Base-by-base conservation (phyloP, 2,113 vertebrate species). In the Hippotragus niger region DNA sequence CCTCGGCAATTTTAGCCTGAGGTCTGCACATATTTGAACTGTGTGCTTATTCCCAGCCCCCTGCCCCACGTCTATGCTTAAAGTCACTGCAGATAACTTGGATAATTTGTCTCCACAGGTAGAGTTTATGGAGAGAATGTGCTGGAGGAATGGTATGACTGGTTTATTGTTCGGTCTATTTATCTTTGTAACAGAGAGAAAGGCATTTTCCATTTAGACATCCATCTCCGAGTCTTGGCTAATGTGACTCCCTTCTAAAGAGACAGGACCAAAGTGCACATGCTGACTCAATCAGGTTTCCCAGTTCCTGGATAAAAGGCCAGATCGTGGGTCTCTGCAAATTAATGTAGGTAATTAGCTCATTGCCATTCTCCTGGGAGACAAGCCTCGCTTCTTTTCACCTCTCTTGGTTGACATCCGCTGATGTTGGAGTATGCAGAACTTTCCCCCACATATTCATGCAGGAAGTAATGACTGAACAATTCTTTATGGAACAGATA, bases 131-230 rank as follows among this genome's bases (percentile, higher is more conserved):
- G 31, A 90, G 58, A 53, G 17, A 92, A 80, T 27, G 33, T 45
- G 33, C 47, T 58, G 36, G 84, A 50, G 83, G 90, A 97, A 80
- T 2, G 76, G 43, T 14, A 33, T 47, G 78, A 82, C 64, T 57
- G 55, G 71, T 60, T 80, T 87, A 55, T 64, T 27, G 91, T 52
- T 81, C 12, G 16, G 29, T 85, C 90, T 90, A n/a, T 97, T 96
- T 92, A 58, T 95, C 96, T 94, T 85, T 12, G 84, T 94, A 92
- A 88, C 81, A 74, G 62, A 86, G 47, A 43, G 94, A 95, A 94
- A 92, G 90, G 40, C 62, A 64, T 96, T 97, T 98, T 96, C 96
- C 88, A 91, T 95, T 85, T 93, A 85, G 82, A 89, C 96, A 95
- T 98, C 96, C 25, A 81, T 97, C 84, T 96, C 10, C 2, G 21